Conservation (phyloP, 2,113 vertebrate species). For the Panurus biarmicus region DNA sequence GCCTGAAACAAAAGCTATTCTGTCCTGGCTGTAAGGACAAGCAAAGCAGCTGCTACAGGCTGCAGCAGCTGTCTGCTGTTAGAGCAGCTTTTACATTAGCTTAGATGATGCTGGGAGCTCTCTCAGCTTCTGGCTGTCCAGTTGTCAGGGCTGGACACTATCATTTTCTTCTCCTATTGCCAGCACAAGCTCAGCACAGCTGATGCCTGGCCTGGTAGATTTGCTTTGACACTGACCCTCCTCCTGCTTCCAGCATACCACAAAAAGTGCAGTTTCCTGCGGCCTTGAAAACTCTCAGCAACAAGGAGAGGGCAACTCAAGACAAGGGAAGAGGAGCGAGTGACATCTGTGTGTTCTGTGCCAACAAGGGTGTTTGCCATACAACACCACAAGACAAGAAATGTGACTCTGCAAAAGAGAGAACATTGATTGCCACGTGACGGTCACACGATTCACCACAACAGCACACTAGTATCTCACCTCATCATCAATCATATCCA, state of each 20-base stretch:
- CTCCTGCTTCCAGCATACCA: background rate
- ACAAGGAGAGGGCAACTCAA: background rate
- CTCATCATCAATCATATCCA: constrained; percentile 99
- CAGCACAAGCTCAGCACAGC: background rate
- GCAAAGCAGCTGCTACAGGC: constrained; percentile 3
- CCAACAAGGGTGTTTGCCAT: background rate
- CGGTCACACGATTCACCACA: background rate
- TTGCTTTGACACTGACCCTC: background rate
- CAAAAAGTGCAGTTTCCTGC: background rate
- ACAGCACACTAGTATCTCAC: constrained; percentile 76
- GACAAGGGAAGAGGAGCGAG: background rate
- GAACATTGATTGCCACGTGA: background rate
- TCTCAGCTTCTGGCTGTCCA: background rate
- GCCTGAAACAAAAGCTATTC: background rate
- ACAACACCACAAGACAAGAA: background rate
- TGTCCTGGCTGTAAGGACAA: background rate
- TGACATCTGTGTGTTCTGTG: background rate
- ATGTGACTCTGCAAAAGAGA: background rate
- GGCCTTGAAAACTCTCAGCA: background rate
- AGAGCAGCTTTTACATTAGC: background rate
- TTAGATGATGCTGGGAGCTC: background rate
- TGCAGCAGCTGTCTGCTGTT: background rate
- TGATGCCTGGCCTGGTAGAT: background rate
- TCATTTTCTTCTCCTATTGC: background rate
- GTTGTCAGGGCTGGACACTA: background rate